Evolutionary conservation across 2,888 invertebrate species (phyloP).

Genomic region (Itoplectis maculator): DNA sequence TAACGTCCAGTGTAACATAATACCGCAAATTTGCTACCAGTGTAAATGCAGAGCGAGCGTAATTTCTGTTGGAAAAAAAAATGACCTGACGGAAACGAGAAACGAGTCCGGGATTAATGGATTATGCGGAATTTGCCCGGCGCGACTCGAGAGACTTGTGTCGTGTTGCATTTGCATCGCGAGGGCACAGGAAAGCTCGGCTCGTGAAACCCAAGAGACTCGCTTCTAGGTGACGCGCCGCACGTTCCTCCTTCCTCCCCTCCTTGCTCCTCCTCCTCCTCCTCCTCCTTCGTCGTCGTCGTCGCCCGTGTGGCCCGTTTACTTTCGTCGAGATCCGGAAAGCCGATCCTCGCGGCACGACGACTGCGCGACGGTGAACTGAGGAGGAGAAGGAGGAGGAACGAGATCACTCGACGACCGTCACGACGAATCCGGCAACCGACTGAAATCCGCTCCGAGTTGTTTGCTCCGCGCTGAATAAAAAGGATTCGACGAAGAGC

Average conservation of each 20-base stretch:
- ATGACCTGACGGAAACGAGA: no score
- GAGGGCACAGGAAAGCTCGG: conserved; percentile 38
- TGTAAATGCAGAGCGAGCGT: no score
- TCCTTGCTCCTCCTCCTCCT: conserved; percentile 13
- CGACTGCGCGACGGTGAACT: no score
- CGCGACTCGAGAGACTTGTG: conserved; percentile 42
- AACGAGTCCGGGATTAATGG: no score
- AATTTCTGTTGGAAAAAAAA: no score
- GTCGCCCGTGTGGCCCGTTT: conserved; percentile 39
- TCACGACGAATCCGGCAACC: no score
- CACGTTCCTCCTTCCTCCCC: conserved; percentile 19
- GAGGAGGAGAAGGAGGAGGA: background rate
- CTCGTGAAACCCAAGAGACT: conserved; percentile 45
- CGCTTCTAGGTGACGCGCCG: conserved; percentile 53
- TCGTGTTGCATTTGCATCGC: background rate
- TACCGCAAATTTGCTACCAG: no score
- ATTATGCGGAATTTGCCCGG: no score
- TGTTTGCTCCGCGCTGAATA: no score
- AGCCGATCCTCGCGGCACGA: conserved; percentile 64
- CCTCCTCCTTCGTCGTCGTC: background rate
- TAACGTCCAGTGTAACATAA: no score
- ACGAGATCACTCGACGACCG: background rate
- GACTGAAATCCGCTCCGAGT: no score
- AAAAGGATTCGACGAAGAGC: no score
- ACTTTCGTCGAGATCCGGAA: conserved; percentile 64